phyloP scores from a whole-genome alignment of 2,888 invertebrate genomes.

The Euzetes globulus region DNA sequence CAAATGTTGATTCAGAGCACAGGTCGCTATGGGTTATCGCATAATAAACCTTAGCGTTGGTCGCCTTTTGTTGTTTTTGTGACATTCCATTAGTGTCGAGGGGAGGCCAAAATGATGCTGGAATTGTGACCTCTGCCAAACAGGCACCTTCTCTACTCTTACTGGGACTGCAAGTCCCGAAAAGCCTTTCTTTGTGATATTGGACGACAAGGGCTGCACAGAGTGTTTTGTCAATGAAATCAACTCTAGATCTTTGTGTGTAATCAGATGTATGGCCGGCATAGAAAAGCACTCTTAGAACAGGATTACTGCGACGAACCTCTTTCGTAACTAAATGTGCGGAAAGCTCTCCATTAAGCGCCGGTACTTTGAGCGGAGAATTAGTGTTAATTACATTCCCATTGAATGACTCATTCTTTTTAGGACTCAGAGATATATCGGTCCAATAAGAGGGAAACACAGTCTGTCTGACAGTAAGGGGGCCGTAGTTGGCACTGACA shows the following conservation, averaged over 20 bases:
- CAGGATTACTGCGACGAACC: conserved; percentile 78
- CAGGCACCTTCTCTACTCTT: conserved; percentile 81
- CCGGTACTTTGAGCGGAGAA: neutral
- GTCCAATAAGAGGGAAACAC: conserved; percentile 60
- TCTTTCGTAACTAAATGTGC: conserved; percentile 83
- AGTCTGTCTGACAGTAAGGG: conserved; percentile 89
- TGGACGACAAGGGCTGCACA: conserved; percentile 45
- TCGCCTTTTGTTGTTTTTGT: conserved; percentile 42
- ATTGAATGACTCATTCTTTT: conserved; percentile 20
- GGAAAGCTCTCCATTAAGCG: conserved; percentile 66
- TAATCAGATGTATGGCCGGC: conserved; percentile 59
- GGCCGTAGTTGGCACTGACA: conserved; percentile 83
- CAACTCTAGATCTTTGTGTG: neutral
- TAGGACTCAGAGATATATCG: neutral
- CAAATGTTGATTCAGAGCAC: conserved; percentile 41
- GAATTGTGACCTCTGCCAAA: conserved; percentile 76
- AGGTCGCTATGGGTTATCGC: conserved; percentile 36
- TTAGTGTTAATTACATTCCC: neutral
- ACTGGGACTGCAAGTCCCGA: conserved; percentile 86
- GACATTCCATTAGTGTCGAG: conserved; percentile 39
- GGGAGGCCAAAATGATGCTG: conserved; percentile 76
- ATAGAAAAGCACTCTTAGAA: conserved; percentile 85
- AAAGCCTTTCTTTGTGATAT: conserved; percentile 54
- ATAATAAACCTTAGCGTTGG: conserved; percentile 69
- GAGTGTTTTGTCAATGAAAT: conserved; percentile 24